phyloP scores from a whole-genome alignment of 2,797 vertebrate species.

The Bryconaethiops microstoma region DNA sequence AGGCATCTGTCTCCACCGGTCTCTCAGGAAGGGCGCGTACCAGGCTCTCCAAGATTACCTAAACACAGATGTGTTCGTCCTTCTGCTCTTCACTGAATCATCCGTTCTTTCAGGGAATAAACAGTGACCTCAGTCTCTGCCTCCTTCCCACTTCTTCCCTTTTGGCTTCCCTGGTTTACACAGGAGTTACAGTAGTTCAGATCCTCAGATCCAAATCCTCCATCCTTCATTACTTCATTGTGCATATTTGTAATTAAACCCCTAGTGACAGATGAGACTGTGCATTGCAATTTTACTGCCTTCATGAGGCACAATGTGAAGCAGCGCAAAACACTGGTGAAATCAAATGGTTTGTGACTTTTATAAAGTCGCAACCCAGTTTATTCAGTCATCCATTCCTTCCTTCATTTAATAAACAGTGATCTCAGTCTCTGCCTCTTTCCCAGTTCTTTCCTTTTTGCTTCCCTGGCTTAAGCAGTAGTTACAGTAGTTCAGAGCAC shows the following conservation, averaged over 20 bases:
- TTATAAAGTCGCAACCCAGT: too few species aligned
- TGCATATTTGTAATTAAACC: too few species aligned
- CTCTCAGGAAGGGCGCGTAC: slow-evolving; percentile 8
- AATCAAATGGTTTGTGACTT: too few species aligned
- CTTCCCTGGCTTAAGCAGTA: neutral
- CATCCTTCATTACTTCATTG: too few species aligned
- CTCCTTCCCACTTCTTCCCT: neutral
- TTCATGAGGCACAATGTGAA: too few species aligned
- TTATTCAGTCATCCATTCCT: too few species aligned
- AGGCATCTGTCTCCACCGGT: slow-evolving; percentile 31
- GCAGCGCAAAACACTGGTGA: too few species aligned
- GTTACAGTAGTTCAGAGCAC: neutral
- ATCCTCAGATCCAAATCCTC: too few species aligned
- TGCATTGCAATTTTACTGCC: too few species aligned
- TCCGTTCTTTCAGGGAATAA: neutral
- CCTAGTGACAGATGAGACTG: too few species aligned
- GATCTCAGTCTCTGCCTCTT: neutral
- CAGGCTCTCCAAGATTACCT: slow-evolving; percentile 12
- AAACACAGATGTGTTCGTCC: slow-evolving; percentile 8
- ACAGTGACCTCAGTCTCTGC: neutral
- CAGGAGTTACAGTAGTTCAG: too few species aligned
- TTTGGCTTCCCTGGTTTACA: neutral
- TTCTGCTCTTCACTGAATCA: neutral
- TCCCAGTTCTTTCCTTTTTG: neutral
- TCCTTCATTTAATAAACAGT: neutral